Evolutionary conservation across 2,888 invertebrate genomes (phyloP).

Genomic region (Fragum sueziense): DNA sequence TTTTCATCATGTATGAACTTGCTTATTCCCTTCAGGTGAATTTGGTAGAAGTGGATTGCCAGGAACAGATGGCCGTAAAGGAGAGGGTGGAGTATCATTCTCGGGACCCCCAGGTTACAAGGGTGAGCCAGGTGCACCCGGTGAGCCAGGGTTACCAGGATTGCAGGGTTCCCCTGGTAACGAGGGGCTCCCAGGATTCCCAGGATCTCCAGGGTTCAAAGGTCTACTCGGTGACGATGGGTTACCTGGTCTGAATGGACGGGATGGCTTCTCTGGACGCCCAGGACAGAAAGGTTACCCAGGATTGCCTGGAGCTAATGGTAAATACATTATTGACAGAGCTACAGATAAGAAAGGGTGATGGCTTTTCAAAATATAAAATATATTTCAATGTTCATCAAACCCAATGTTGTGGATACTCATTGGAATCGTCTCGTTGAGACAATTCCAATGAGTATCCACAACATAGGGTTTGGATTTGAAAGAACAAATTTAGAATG

Average conservation of each 20-base stretch:
- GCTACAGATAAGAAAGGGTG: too few relatives aligned
- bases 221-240: slow-evolving; percentile 52
- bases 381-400: too few relatives aligned
- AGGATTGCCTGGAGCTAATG: slow-evolving; percentile 66
- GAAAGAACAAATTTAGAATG: too few relatives aligned
- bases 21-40: slow-evolving; percentile 22
- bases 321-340: too few relatives aligned
- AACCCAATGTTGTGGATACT: too few relatives aligned
- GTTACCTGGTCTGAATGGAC: slow-evolving; percentile 34
- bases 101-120: slow-evolving; percentile 42
- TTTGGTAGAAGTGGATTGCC: slow-evolving; percentile 59
- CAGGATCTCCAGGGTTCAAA: slow-evolving; percentile 69
- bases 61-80: slow-evolving; percentile 59
- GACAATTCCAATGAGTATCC: too few relatives aligned
- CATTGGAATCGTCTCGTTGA: too few relatives aligned
- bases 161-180: slow-evolving; percentile 66
- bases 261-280: slow-evolving; percentile 38
- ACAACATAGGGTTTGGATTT: too few relatives aligned
- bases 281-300: slow-evolving; percentile 56
- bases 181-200: slow-evolving; percentile 65
- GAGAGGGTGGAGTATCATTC: slow-evolving; percentile 44
- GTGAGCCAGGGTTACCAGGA: slow-evolving; percentile 45
- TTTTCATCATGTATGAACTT: too few relatives aligned
- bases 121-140: slow-evolving; percentile 60
- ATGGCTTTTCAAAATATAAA: too few relatives aligned